These are phyloP conservation scores for Hestina assimilis DNA, from an alignment of 1,140 invertebrate species.

Conservation along the genomic window DNA sequence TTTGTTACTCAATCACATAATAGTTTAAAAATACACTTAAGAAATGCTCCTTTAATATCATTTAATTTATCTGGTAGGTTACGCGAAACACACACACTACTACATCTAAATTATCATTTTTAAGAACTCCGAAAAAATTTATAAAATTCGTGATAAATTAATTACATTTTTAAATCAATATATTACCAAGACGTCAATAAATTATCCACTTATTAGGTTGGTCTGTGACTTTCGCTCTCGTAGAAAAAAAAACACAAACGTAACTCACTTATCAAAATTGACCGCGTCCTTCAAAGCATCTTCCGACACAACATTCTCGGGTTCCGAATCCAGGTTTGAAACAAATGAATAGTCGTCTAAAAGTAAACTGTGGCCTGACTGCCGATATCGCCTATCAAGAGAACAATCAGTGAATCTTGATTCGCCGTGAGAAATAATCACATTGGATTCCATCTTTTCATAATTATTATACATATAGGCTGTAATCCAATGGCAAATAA, in stretches of 20 bases:
- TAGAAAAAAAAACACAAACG: background rate
- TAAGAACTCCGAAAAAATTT: no score
- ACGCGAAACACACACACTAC: no score
- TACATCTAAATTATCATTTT: no score
- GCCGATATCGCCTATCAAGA: background rate
- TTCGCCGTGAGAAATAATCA: background rate
- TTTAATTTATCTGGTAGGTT: no score
- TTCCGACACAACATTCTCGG: slow-evolving; percentile 36
- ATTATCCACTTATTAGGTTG: slow-evolving; percentile 4
- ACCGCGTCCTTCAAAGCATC: slow-evolving; percentile 34
- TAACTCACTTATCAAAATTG: slow-evolving; percentile 42
- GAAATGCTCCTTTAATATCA: no score
- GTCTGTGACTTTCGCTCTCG: background rate
- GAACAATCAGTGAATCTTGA: slow-evolving; percentile 12
- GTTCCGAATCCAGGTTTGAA: slow-evolving; percentile 28
- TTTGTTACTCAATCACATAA: no score
- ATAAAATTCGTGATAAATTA: no score
- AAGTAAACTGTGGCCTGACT: slow-evolving; percentile 38
- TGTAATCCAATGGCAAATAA: background rate
- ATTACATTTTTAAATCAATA: no score
- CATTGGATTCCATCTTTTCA: slow-evolving; percentile 5
- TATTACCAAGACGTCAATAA: no score
- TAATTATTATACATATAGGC: background rate
- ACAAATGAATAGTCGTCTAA: slow-evolving; percentile 13
- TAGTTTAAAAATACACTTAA: no score